A percentile compares a stretch with the other conserved stretches of the same genome.
phyloP scores from a whole-genome alignment of 2,113 vertebrate species.

The Oceanodroma tethys region DNA sequence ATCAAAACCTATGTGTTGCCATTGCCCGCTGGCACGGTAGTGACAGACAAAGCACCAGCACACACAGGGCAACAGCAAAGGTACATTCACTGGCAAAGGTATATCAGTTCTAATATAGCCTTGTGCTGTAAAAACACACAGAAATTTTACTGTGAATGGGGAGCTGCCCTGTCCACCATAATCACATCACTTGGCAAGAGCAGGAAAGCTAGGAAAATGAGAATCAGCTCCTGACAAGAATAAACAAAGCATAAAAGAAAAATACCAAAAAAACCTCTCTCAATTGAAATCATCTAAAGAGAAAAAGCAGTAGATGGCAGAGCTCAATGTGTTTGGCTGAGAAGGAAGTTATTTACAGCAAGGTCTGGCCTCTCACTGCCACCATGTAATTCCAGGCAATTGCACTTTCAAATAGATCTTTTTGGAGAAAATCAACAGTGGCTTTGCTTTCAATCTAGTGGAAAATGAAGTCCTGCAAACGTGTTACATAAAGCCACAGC shows the following conservation, averaged over 20 bases:
- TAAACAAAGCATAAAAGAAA: neutral
- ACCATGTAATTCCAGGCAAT: constrained; percentile 80
- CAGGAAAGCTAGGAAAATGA: neutral
- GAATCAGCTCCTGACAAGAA: neutral
- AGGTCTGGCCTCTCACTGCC: constrained; percentile 66
- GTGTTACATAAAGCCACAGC: constrained; percentile 51
- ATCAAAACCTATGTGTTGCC: neutral
- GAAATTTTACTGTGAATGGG: neutral
- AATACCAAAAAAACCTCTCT: neutral
- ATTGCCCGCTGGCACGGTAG: neutral
- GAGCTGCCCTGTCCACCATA: neutral
- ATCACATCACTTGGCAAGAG: neutral
- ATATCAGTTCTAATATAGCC: neutral
- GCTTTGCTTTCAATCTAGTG: constrained; percentile 75
- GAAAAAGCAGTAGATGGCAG: neutral
- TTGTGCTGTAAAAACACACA: neutral
- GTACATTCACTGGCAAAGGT: neutral
- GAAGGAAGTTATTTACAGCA: constrained; percentile 75
- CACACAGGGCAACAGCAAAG: neutral
- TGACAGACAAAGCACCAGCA: neutral
- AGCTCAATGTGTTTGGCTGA: constrained; percentile 6
- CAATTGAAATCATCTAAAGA: neutral
- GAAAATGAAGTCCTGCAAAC: constrained; percentile 75
- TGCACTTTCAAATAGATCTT: constrained; percentile 77
- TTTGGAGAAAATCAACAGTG: constrained; percentile 73